phyloP scores from a whole-genome alignment of 2,888 invertebrate species.

The Napeogenes inachia region DNA sequence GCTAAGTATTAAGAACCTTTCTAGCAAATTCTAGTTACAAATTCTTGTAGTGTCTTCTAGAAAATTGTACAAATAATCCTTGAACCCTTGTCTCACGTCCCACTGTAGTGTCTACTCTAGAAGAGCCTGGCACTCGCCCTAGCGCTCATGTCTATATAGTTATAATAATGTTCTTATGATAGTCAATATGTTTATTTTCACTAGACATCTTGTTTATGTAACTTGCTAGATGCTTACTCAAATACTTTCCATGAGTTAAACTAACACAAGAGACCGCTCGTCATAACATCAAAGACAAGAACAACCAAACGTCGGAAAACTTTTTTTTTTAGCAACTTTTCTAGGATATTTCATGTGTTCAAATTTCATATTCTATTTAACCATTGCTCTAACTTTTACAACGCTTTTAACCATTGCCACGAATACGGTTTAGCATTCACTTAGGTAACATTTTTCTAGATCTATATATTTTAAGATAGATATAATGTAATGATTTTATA shows the following conservation, averaged over 20 bases:
- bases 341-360: neutral
- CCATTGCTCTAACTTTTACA: neutral
- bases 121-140: slow-evolving; percentile 37
- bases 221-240: neutral
- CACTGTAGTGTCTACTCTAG: slow-evolving; percentile 59
- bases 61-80: slow-evolving; percentile 65
- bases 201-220: slow-evolving; percentile 2
- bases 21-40: slow-evolving; percentile 56
- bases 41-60: slow-evolving; percentile 54
- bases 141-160: slow-evolving; percentile 33
- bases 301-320: neutral
- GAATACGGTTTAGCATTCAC: neutral
- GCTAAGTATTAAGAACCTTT: slow-evolving; percentile 42
- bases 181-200: neutral
- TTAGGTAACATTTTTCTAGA: slow-evolving; percentile 16
- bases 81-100: slow-evolving; percentile 74
- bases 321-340: neutral
- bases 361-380: neutral
- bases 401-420: slow-evolving; percentile 1
- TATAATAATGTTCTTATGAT: slow-evolving; percentile 7
- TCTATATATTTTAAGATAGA: slow-evolving; percentile 18
- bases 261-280: neutral
- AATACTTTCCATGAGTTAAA: too few relatives aligned
- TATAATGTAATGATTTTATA: slow-evolving; percentile 11
- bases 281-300: neutral